Conservation (phyloP, 2,113 vertebrate genomes). For the Erpornis zantholeuca region DNA sequence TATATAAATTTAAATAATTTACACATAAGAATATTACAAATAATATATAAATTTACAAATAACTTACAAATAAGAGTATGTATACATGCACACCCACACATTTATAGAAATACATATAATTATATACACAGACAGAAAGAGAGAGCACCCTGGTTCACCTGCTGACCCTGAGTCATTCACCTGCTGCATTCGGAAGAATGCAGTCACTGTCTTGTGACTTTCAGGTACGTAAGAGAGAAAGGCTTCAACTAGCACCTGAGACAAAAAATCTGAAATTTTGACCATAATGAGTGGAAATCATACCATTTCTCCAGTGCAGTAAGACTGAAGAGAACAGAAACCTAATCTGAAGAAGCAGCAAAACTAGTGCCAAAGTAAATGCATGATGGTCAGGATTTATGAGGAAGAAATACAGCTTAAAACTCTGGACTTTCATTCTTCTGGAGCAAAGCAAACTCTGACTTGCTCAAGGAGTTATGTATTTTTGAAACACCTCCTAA, state of each 20-base stretch:
- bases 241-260: neutral
- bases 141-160: neutral
- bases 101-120: neutral
- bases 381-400: neutral
- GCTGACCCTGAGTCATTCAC: neutral
- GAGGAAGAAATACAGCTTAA: neutral
- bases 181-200: neutral
- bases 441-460: neutral
- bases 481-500: neutral
- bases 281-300: neutral
- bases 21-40: too few relatives aligned
- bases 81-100: neutral
- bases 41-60: too few relatives aligned
- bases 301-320: neutral
- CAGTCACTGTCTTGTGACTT: neutral
- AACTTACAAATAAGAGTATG: neutral
- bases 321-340: neutral
- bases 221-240: neutral
- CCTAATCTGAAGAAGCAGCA: neutral
- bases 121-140: neutral
- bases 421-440: neutral
- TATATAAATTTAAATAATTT: too few relatives aligned
- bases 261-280: neutral
- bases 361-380: slow-evolving; percentile 13
- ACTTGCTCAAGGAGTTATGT: neutral